phyloP scores from a whole-genome alignment of 2,888 invertebrate species.

The Pammene fasciana region DNA sequence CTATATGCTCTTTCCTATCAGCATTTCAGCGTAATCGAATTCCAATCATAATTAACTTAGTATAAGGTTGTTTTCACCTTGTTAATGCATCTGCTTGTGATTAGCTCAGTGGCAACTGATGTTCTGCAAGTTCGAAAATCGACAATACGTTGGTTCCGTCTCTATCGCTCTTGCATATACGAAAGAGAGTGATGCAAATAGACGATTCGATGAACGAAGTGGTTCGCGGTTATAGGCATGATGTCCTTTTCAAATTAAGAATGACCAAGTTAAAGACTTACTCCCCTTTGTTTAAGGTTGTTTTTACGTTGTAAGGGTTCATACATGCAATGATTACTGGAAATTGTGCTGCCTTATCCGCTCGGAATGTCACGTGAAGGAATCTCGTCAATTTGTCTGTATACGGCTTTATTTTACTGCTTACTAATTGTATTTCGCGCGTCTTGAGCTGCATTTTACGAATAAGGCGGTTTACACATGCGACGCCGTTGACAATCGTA shows the following conservation, averaged over 20 bases:
- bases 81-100: slow-evolving; percentile 8
- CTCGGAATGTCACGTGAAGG: slow-evolving; percentile 21
- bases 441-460: neutral
- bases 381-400: slow-evolving; percentile 32
- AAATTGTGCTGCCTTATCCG: slow-evolving; percentile 25
- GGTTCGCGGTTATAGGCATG: too few species aligned
- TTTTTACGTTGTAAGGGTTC: neutral
- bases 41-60: neutral
- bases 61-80: slow-evolving; percentile 19
- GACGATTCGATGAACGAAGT: too few species aligned
- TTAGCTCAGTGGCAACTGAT: slow-evolving; percentile 10
- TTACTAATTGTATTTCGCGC: slow-evolving; percentile 23
- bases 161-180: too few species aligned
- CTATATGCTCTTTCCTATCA: slow-evolving; percentile 2
- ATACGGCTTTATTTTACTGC: slow-evolving; percentile 32
- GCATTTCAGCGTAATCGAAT: slow-evolving; percentile 3
- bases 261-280: neutral
- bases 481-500: too few species aligned
- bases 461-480: neutral
- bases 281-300: neutral
- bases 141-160: too few species aligned
- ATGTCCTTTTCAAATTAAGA: neutral
- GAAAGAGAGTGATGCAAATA: too few species aligned
- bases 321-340: slow-evolving; percentile 12
- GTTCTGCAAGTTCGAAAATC: too few species aligned